phyloP scores from a whole-genome alignment of 2,113 vertebrate genomes.

The Bungarus multicinctus region DNA sequence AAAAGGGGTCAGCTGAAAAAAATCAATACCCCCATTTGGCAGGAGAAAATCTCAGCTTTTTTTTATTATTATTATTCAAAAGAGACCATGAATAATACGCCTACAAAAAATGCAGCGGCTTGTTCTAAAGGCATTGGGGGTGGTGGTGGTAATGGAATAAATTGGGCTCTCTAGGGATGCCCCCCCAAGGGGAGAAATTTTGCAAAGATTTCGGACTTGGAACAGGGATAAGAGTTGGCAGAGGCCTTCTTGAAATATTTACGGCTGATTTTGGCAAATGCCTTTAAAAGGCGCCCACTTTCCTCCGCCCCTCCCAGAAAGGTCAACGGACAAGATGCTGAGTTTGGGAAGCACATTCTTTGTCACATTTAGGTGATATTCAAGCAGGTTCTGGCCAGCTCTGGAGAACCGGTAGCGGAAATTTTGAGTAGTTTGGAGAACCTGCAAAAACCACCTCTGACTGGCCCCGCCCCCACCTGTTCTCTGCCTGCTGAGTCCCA shows the following conservation, averaged over 20 bases:
- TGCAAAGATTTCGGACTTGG: slow-evolving; percentile 58
- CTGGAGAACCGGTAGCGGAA: too few relatives aligned
- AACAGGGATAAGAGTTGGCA: slow-evolving; percentile 49
- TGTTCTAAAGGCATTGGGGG: slow-evolving; percentile 73
- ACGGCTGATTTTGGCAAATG: slow-evolving; percentile 23
- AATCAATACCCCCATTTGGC: slow-evolving; percentile 75
- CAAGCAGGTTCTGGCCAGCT: too few relatives aligned
- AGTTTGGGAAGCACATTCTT: background rate
- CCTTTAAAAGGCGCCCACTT: background rate
- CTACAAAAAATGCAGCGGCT: slow-evolving; percentile 73
- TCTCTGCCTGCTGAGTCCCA: too few relatives aligned
- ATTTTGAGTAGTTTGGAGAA: too few relatives aligned
- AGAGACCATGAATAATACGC: slow-evolving; percentile 74
- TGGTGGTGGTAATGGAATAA: slow-evolving; percentile 66
- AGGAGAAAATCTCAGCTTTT: slow-evolving; percentile 68
- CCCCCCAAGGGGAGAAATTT: slow-evolving; percentile 57
- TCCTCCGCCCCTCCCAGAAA: background rate
- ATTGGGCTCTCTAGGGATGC: slow-evolving; percentile 53
- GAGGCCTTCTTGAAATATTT: slow-evolving; percentile 40
- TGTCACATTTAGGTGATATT: background rate
- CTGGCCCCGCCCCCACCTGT: too few relatives aligned
- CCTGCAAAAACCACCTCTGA: too few relatives aligned
- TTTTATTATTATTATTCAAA: slow-evolving; percentile 62
- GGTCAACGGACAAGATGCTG: background rate
- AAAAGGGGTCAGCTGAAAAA: slow-evolving; percentile 45